Percentiles rank a stretch among this genome's conserved stretches.
These are phyloP conservation scores for Atethmia centrago DNA, from an alignment of 2,888 invertebrate species.

Conservation along the genomic window DNA sequence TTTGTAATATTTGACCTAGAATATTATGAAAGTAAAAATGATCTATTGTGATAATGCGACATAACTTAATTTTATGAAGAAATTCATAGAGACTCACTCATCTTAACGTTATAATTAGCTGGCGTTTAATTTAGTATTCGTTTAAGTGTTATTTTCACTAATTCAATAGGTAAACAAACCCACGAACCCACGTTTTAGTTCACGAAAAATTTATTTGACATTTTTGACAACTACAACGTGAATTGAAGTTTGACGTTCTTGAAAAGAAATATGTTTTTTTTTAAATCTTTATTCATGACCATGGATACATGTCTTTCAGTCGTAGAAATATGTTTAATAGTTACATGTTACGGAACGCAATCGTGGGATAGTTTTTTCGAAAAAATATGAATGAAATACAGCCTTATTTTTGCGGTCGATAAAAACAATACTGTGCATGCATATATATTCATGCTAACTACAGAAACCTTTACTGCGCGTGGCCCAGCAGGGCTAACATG, in stretches of 20 bases:
- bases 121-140: constrained; percentile 15
- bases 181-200: constrained; percentile 55
- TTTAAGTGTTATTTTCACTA: constrained; percentile 18
- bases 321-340: too few relatives aligned
- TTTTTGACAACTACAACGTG: not conserved
- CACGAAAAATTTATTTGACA: not conserved
- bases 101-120: constrained; percentile 40
- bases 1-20: constrained; percentile 83
- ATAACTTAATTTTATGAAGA: not conserved
- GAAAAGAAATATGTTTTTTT: not conserved
- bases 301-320: too few relatives aligned
- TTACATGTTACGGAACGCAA: too few relatives aligned
- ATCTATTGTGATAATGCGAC: not conserved
- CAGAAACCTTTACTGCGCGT: not conserved
- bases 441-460: not conserved
- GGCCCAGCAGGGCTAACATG: too few relatives aligned
- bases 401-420: not conserved
- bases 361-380: too few relatives aligned
- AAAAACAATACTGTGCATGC: not conserved
- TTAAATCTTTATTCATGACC: too few relatives aligned
- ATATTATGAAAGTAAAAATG: constrained; percentile 41
- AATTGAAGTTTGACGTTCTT: constrained; percentile 8
- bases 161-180: constrained; percentile 64
- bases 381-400: too few relatives aligned
- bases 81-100: constrained; percentile 66